phyloP scores from a whole-genome alignment of 2,113 vertebrate species.

The Colossoma macropomum region DNA sequence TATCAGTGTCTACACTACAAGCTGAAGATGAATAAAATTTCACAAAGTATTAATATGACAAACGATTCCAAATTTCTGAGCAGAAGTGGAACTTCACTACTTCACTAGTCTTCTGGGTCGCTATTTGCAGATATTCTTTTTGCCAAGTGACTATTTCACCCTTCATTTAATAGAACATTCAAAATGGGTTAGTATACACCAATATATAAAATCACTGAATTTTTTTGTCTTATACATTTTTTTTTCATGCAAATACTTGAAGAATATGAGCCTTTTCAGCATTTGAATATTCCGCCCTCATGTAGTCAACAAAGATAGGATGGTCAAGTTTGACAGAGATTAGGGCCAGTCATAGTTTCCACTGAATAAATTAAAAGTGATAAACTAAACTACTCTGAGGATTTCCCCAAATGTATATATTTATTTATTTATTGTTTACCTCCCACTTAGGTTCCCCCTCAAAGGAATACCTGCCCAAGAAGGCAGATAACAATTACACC shows the following conservation, averaged over 20 bases:
- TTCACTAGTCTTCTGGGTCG: neutral
- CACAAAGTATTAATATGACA: no score
- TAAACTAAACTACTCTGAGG: neutral
- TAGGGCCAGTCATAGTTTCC: neutral
- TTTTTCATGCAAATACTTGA: neutral
- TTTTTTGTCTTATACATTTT: constrained; percentile 7
- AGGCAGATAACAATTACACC: neutral
- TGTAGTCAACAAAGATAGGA: no score
- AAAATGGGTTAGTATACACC: neutral
- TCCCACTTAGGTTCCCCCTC: no score
- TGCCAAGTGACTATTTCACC: neutral
- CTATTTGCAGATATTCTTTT: neutral
- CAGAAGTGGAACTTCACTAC: neutral
- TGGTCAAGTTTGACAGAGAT: neutral
- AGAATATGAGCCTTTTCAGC: neutral
- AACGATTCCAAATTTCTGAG: neutral
- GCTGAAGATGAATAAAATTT: no score
- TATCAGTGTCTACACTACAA: no score
- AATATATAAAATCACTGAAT: neutral
- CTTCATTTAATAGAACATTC: neutral
- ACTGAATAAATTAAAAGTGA: no score
- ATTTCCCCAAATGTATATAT: neutral
- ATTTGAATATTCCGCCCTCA: neutral
- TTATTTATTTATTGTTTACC: neutral
- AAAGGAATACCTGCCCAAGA: neutral